phyloP scores from a whole-genome alignment of 2,113 vertebrate genomes.

The Vidua chalybeata region DNA sequence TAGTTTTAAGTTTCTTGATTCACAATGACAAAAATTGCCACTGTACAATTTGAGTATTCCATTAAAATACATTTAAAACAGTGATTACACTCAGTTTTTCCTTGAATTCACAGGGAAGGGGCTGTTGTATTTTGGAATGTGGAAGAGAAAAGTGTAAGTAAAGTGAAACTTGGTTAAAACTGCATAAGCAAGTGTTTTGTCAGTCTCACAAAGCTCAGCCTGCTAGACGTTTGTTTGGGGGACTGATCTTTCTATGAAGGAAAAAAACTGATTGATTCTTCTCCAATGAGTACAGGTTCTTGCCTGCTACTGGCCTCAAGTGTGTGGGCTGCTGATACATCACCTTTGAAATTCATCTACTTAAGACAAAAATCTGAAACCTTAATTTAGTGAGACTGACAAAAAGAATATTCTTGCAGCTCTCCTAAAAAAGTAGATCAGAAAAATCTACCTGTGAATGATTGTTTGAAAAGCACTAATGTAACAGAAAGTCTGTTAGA shows the following conservation, averaged over 20 bases:
- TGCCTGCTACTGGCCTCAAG: neutral
- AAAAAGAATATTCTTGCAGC: neutral
- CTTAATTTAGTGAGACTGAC: neutral
- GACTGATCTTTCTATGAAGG: neutral
- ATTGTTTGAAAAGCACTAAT: neutral
- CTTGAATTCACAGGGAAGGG: constrained; percentile 86
- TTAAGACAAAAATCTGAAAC: neutral
- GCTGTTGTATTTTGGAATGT: constrained; percentile 98
- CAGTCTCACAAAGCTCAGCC: neutral
- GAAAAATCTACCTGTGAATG: neutral
- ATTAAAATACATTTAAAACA: neutral
- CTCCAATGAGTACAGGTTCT: neutral
- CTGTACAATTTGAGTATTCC: neutral
- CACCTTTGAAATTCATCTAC: neutral
- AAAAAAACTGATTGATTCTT: neutral
- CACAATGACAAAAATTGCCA: neutral
- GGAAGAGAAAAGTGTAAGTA: constrained; percentile 89
- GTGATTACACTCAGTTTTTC: constrained; percentile 22
- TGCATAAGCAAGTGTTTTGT: neutral
- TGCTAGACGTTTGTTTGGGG: neutral
- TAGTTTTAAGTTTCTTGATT: neutral
- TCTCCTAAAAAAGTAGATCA: neutral
- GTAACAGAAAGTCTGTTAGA: neutral
- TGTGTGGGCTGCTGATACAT: neutral
- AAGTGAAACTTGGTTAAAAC: neutral